Evolutionary conservation across 2,797 vertebrate species (phyloP).

Genomic region (Setipinna tenuifilis): DNA sequence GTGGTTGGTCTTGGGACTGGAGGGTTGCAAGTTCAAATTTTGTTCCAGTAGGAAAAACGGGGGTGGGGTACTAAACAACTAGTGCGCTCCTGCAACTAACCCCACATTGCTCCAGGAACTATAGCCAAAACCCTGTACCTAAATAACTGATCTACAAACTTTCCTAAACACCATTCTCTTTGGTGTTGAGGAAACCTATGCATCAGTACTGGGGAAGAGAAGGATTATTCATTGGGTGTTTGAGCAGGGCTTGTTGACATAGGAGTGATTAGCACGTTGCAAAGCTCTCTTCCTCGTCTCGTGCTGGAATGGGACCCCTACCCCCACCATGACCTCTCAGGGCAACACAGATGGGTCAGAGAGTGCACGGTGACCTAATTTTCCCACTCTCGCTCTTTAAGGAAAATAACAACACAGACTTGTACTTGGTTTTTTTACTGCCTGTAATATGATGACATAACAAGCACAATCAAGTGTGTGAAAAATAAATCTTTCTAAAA

Average conservation of each 20-base stretch:
- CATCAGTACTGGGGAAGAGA: background rate
- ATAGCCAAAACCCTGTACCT: too few relatives aligned
- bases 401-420: constrained; percentile 1
- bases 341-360: background rate
- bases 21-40: too few relatives aligned
- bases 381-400: background rate
- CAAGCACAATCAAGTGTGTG: background rate
- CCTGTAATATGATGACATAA: background rate
- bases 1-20: too few relatives aligned
- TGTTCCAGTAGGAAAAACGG: too few relatives aligned
- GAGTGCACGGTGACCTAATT: background rate
- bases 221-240: background rate
- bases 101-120: too few relatives aligned
- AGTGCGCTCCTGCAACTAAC: too few relatives aligned
- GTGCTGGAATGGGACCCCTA: background rate
- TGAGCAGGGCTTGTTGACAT: background rate
- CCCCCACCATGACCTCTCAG: background rate
- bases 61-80: too few relatives aligned
- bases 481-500: background rate
- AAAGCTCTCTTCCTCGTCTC: background rate
- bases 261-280: background rate
- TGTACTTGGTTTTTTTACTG: background rate
- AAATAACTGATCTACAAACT: too few relatives aligned
- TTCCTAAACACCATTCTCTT: background rate
- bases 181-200: background rate